Evolutionary conservation across 1,140 invertebrate species (phyloP).

Genomic region (Rhizoglyphus robini): DNA sequence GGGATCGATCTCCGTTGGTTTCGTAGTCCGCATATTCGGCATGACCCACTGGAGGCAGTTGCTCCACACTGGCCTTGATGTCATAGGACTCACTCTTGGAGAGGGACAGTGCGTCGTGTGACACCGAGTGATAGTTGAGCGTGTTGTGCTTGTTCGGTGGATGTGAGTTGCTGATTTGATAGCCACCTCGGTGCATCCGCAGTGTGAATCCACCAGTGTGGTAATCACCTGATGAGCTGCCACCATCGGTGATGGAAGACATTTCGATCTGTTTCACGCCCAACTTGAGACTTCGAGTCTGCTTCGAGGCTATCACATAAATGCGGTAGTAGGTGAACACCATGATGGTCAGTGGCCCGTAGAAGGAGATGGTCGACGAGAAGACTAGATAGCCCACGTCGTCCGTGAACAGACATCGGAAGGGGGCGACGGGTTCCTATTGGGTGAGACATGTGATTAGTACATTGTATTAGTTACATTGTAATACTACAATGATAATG

Average conservation of each 20-base stretch:
- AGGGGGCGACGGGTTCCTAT: slow-evolving; percentile 23
- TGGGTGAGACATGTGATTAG: neutral
- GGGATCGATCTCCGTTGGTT: neutral
- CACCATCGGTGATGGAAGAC: neutral
- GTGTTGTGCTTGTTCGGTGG: neutral
- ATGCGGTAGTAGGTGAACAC: slow-evolving; percentile 92
- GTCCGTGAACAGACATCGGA: slow-evolving; percentile 73
- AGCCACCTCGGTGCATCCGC: slow-evolving; percentile 70
- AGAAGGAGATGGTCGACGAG: slow-evolving; percentile 93
- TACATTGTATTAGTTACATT: too few relatives aligned
- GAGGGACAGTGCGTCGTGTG: slow-evolving; percentile 19
- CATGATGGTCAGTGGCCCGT: slow-evolving; percentile 92
- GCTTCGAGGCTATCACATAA: slow-evolving; percentile 80
- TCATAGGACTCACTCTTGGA: slow-evolving; percentile 42
- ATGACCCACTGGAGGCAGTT: neutral
- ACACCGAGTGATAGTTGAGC: neutral
- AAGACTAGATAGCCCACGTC: slow-evolving; percentile 80
- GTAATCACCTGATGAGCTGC: neutral
- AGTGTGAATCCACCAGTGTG: slow-evolving; percentile 41
- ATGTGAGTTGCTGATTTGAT: neutral
- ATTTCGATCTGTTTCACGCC: slow-evolving; percentile 45
- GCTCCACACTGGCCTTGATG: slow-evolving; percentile 38
- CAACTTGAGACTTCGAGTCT: slow-evolving; percentile 68
- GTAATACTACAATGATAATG: too few relatives aligned
- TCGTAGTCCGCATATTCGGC: neutral